A percentile compares a stretch with the other conserved stretches of the same genome.
These are phyloP conservation scores for Strigamia maritima DNA, from an alignment of 2,888 invertebrate species.

Conservation along the genomic window DNA sequence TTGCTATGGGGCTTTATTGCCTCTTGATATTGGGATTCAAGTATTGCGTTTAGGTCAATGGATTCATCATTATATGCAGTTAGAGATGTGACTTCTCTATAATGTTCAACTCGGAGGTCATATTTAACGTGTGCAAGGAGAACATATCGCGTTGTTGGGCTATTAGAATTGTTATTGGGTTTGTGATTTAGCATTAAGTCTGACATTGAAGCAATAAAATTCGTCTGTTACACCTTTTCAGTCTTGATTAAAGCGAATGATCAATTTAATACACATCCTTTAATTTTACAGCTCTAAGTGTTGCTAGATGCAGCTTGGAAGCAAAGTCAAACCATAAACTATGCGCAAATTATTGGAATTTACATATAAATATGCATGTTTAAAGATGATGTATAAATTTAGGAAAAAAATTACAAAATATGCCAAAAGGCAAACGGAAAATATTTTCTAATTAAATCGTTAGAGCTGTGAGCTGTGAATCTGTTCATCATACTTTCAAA, in stretches of 20 bases:
- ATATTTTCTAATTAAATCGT: slow-evolving; percentile 16
- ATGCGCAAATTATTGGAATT: slow-evolving; percentile 1
- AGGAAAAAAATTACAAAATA: neutral
- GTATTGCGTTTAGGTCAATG: slow-evolving; percentile 7
- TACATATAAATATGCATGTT: neutral
- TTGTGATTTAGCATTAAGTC: neutral
- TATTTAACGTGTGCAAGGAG: neutral
- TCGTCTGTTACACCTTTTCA: neutral
- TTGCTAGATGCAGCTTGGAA: neutral
- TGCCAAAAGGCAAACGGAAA: neutral
- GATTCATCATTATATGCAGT: neutral
- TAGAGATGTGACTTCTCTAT: neutral
- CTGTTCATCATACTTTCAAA: neutral
- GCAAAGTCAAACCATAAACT: neutral
- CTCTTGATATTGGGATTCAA: neutral
- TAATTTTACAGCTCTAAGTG: neutral
- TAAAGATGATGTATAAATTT: neutral
- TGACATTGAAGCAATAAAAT: neutral
- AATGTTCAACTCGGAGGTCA: neutral
- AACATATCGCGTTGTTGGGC: neutral
- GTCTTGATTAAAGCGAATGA: neutral
- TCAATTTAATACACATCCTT: neutral
- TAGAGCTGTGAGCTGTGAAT: neutral
- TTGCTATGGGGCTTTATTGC: slow-evolving; percentile 23
- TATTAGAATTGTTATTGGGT: neutral